Evolutionary conservation across 2,113 vertebrate genomes (phyloP).

Genomic region (Anser brachyrhynchus): DNA sequence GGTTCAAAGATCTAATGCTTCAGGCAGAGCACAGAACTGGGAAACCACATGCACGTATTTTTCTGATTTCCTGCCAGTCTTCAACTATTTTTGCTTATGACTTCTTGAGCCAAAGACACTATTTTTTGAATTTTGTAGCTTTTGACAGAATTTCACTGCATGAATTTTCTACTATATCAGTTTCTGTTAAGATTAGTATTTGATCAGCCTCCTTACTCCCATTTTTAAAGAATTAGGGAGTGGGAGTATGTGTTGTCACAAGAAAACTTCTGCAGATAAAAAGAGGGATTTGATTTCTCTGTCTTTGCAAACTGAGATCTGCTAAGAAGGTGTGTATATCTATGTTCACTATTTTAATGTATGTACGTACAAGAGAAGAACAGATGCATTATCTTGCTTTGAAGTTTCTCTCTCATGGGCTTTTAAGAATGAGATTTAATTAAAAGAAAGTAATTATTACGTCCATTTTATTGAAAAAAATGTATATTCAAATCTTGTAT

Average conservation of each 20-base stretch:
- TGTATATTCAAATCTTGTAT: background rate
- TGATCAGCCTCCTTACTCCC: background rate
- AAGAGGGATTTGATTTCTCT: background rate
- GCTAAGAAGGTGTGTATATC: background rate
- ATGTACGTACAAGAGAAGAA: background rate
- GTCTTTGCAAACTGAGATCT: background rate
- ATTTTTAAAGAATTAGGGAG: background rate
- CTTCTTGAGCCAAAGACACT: background rate
- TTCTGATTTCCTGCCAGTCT: background rate
- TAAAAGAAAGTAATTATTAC: background rate
- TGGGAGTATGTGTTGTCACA: background rate
- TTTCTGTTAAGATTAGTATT: background rate
- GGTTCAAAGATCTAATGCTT: background rate
- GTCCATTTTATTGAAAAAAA: background rate
- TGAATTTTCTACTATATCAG: background rate
- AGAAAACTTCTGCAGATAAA: background rate
- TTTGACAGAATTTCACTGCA: background rate
- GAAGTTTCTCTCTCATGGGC: background rate
- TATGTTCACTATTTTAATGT: background rate
- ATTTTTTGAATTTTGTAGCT: background rate
- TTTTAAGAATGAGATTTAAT: background rate
- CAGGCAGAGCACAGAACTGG: background rate
- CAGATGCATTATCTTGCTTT: background rate
- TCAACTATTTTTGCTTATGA: background rate
- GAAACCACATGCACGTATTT: background rate